Percentiles rank a stretch among this genome's conserved stretches.
Conservation (phyloP, 2,797 vertebrate species). For the Psittacula echo region DNA sequence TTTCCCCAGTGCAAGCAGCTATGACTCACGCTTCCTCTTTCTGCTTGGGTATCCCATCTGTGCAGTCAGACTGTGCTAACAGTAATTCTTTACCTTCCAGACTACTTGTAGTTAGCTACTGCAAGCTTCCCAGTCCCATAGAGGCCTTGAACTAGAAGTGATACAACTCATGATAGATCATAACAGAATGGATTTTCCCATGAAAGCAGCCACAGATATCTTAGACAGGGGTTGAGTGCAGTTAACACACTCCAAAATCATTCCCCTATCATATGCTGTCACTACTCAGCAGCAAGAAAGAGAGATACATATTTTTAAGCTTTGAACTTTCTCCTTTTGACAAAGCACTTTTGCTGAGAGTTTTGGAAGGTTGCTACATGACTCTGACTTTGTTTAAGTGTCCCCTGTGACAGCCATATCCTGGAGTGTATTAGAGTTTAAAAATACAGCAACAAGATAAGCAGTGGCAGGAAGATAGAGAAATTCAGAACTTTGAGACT, state of each 20-base stretch:
- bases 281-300: not conserved
- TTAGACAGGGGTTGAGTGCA: not conserved
- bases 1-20: not conserved
- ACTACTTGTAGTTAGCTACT: not conserved
- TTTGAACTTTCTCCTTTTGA: slow-evolving; percentile 28
- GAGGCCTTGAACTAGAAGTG: not conserved
- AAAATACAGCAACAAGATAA: slow-evolving; percentile 69
- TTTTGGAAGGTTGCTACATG: slow-evolving; percentile 24
- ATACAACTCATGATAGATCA: not conserved
- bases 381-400: slow-evolving; percentile 31
- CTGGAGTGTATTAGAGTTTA: slow-evolving; percentile 41
- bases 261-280: not conserved
- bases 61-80: not conserved
- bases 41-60: not conserved
- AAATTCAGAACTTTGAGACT: slow-evolving; percentile 72
- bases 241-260: not conserved
- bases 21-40: not conserved
- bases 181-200: not conserved
- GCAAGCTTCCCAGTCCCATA: not conserved
- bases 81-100: not conserved
- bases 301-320: not conserved
- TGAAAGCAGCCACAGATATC: not conserved
- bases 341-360: slow-evolving; percentile 19
- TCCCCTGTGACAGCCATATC: slow-evolving; percentile 46
- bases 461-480: slow-evolving; percentile 67